Conservation (phyloP, 2,113 vertebrate genomes). For the Phoxinus phoxinus region DNA sequence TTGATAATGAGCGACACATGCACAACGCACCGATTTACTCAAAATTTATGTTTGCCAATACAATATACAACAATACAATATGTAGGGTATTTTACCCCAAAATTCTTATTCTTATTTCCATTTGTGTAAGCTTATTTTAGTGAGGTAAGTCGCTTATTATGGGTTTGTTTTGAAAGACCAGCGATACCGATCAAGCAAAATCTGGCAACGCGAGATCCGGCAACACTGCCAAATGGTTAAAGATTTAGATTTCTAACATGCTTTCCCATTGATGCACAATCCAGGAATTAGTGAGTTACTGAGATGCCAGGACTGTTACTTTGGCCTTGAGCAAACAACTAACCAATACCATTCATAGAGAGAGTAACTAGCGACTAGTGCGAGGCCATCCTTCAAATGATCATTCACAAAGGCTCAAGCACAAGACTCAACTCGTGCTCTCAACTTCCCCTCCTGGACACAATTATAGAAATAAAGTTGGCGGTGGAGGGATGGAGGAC, state of each 20-base stretch:
- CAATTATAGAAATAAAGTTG: conserved; percentile 19
- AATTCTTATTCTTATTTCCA: not conserved
- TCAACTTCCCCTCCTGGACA: conserved; percentile 22
- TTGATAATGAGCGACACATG: no score
- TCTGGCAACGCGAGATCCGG: not conserved
- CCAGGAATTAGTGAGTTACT: not conserved
- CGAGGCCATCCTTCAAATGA: not conserved
- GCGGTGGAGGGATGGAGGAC: not conserved
- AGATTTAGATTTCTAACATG: conserved; percentile 8
- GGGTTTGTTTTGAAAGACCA: not conserved
- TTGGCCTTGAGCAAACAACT: conserved; percentile 2
- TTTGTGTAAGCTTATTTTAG: not conserved
- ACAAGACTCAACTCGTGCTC: not conserved
- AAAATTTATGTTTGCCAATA: no score
- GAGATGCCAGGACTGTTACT: not conserved
- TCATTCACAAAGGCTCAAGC: not conserved
- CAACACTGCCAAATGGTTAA: not conserved
- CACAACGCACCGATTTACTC: no score
- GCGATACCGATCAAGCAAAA: not conserved
- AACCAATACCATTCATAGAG: not conserved
- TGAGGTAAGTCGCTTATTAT: not conserved
- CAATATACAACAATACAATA: no score
- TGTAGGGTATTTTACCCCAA: no score
- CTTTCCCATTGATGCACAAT: conserved; percentile 9
- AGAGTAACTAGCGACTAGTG: not conserved